Evolutionary conservation across 2,113 vertebrate species (phyloP).

Genomic region (Aythya baeri): DNA sequence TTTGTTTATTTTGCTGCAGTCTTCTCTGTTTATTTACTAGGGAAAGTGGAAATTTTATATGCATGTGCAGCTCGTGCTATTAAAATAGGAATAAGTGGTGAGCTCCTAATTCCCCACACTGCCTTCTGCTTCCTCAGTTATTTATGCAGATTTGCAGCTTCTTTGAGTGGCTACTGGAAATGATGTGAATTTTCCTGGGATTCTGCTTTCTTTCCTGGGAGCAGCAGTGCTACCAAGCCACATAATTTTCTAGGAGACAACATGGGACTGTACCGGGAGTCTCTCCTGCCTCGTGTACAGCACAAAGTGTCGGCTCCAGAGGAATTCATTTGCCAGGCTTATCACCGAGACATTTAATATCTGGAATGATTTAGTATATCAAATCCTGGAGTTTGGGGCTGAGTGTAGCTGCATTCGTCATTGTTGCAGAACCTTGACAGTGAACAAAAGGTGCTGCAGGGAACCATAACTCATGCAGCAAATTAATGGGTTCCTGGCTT

Average conservation of each 20-base stretch:
- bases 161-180: not conserved
- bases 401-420: conserved; percentile 62
- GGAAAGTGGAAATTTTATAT: not conserved
- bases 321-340: conserved; percentile 32
- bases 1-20: conserved; percentile 32
- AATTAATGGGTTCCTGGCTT: conserved; percentile 61
- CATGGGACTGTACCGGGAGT: not conserved
- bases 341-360: conserved; percentile 26
- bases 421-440: conserved; percentile 61
- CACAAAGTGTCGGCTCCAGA: not conserved
- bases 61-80: not conserved
- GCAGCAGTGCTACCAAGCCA: not conserved
- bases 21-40: conserved; percentile 35
- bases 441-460: conserved; percentile 66
- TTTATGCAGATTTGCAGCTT: not conserved
- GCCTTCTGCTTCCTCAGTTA: not conserved
- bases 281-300: not conserved
- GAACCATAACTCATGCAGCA: conserved; percentile 49
- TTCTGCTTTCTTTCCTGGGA: not conserved
- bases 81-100: not conserved
- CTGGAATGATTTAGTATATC: conserved; percentile 40
- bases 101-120: not conserved
- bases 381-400: conserved; percentile 36
- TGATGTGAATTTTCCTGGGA: not conserved
- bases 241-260: not conserved